Base-by-base conservation (phyloP, 2,113 vertebrate genomes). In the Irena cyanogastra region DNA sequence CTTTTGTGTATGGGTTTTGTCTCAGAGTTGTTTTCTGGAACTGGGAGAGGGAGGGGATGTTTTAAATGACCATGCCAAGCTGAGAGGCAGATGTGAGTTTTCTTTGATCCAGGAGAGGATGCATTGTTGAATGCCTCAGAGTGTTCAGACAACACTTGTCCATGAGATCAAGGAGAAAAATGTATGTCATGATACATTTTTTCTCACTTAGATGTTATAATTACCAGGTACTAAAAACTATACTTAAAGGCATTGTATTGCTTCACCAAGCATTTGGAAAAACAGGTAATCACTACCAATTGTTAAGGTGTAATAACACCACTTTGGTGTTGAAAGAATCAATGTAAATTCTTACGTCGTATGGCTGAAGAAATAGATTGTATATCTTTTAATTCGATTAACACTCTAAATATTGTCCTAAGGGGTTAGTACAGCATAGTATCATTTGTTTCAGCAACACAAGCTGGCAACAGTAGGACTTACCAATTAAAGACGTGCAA, bases 191-290 rank as follows among this genome's bases (percentile, higher is more conserved):
- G 41, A 69, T 91, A 95, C 33, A 81, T 45, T 87, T 95, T 90
- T 97, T 96, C 94, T 94, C 95, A 95, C 93, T 96, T 95, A 97
- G 87, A 93, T 95, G 49, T 96, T 95, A 95, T 88, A 97, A 96
- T 96, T 96, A 87, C 82, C 11, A 5, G 72, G 89, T 93, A 96
- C 89, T 95, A 96, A 97, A 98, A 95, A 71, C 80, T 94, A 80
- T 91, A 91, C 88, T 88, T 95, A 92, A 96, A 95, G 87, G 61
- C 71, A 89, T 19, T 65, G 59, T 52, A 59, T 30, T 85, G 53
- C 88, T 97, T 97, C 92, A 88, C 42, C 90, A 90, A 28, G 20
- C 83, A 24, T 11, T 94, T 98, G 97, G 81, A 93, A 96, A 97
- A 98, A 60, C 12, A 66, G 47, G 45, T 59, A 90, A 94, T 95